These are phyloP conservation scores for Poecilobothrus nobilitatus DNA, from an alignment of 2,888 invertebrate genomes.

Conservation along the genomic window DNA sequence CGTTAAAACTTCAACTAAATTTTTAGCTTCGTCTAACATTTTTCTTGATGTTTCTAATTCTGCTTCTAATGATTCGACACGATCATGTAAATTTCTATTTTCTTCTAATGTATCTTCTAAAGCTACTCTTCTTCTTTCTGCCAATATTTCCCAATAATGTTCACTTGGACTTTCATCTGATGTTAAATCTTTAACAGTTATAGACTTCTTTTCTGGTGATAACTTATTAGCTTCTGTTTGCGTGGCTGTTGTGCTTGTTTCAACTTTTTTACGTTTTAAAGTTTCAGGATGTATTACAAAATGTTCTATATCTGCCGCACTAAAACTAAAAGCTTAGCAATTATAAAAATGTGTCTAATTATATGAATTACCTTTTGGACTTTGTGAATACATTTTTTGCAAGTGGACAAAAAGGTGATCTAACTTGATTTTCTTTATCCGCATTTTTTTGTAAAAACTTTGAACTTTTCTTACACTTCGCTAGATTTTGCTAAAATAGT, in stretches of 20 bases:
- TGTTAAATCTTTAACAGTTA: conserved; percentile 61
- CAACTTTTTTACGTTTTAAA: conserved; percentile 44
- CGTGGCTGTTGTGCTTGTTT: conserved; percentile 44
- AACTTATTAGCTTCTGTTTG: conserved; percentile 37
- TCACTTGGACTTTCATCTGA: conserved; percentile 60
- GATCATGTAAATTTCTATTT: conserved; percentile 53
- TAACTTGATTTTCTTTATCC: conserved; percentile 69
- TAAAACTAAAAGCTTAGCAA: conserved; percentile 13
- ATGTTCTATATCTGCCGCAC: background rate
- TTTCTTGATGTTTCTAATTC: conserved; percentile 61
- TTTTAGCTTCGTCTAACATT: conserved; percentile 66
- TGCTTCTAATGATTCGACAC: conserved; percentile 43
- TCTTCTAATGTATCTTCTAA: conserved; percentile 65
- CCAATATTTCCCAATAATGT: conserved; percentile 67
- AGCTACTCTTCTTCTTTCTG: conserved; percentile 63
- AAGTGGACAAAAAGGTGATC: conserved; percentile 44
- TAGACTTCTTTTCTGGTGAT: conserved; percentile 31
- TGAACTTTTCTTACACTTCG: conserved; percentile 57
- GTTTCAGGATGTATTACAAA: conserved; percentile 27
- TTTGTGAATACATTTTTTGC: conserved; percentile 41
- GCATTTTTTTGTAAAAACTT: conserved; percentile 65
- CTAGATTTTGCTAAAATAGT: conserved; percentile 48
- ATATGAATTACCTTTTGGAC: conserved; percentile 41
- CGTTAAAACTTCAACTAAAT: conserved; percentile 66
- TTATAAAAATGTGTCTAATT: background rate